These are phyloP conservation scores for Cynocephalus volans DNA, from an alignment of 2,113 vertebrate genomes.

Conservation along the genomic window DNA sequence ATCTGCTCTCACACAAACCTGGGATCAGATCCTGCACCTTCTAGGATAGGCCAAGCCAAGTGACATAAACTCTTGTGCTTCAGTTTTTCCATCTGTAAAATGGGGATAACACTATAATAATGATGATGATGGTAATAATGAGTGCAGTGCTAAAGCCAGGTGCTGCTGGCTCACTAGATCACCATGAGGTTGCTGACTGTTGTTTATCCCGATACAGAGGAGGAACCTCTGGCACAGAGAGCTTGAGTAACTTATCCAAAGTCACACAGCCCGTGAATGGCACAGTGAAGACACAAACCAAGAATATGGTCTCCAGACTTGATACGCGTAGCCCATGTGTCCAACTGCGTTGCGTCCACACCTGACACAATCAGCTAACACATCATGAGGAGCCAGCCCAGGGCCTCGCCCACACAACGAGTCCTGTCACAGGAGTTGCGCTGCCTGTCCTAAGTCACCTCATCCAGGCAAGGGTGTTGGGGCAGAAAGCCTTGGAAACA, in stretches of 20 bases:
- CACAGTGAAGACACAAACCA: not conserved
- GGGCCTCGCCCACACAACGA: not conserved
- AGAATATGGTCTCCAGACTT: not conserved
- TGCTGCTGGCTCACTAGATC: no score
- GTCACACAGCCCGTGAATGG: not conserved
- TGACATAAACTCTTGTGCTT: rapidly evolving
- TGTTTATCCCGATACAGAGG: not conserved
- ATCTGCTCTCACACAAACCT: not conserved
- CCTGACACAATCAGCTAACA: rapidly evolving
- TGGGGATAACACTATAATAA: rapidly evolving
- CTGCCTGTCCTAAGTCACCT: not conserved
- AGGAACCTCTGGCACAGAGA: not conserved
- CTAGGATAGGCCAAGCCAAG: not conserved
- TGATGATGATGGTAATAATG: rapidly evolving
- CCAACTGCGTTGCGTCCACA: not conserved
- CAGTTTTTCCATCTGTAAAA: not conserved
- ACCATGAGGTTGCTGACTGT: rapidly evolving
- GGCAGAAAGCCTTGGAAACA: no score
- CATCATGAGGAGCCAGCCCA: not conserved
- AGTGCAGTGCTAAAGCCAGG: not conserved
- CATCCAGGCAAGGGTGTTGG: rapidly evolving
- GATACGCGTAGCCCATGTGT: rapidly evolving
- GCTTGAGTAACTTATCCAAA: not conserved
- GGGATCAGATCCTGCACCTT: not conserved
- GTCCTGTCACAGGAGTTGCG: not conserved